Evolutionary conservation across 1,140 invertebrate genomes (phyloP), one percentile per base, ranked within the genome.

Genomic region (Radopholus similis): DNA sequence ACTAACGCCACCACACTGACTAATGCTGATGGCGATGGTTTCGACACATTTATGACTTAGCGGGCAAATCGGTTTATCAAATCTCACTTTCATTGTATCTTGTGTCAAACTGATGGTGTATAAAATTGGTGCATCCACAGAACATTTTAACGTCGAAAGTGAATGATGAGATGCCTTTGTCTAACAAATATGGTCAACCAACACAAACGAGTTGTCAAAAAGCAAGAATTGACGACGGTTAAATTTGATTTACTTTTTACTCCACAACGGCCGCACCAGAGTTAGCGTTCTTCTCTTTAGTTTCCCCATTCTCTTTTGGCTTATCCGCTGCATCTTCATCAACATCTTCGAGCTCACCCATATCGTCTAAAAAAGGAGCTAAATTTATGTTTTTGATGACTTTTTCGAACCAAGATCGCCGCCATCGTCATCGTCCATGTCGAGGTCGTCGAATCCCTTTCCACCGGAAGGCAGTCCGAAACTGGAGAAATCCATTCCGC

Each of bases 361-460:
- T 70, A 26, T 68, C 66, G 9, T 70, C 68, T 70, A 21, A 73
- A 70, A 26, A 64, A 26, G 2, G 4, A 64, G 8, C 56, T n/a
- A n/a, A n/a, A n/a, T n/a, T n/a, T n/a, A n/a, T n/a, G n/a, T 60
- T 35, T 15, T 15, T 34, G n/a, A 32, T 18, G 55, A 64, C 8
- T 4, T 58, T 67, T 1, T 66, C 35, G 0, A 58, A 65, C 34
- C 26, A 42, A 64, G 42, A 70, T 72, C 37, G 1, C 70, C 68
- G 53, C 30, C 70, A 21, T 53, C 68, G 28, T 71, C 66, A 18
- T 72, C 58, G 34, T 38, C 68, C 69, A 57, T 37, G 37, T 44
- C 68, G n/a, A 70, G 68, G 60, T 62, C 68, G 18, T 68, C 54
- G 32, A 38, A 66, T 28, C 64, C 64, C 15, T 65, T 65, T 8